These are phyloP conservation scores for Trochalopteron elliotii DNA, from an alignment of 2,113 vertebrate genomes.

Conservation along the genomic window DNA sequence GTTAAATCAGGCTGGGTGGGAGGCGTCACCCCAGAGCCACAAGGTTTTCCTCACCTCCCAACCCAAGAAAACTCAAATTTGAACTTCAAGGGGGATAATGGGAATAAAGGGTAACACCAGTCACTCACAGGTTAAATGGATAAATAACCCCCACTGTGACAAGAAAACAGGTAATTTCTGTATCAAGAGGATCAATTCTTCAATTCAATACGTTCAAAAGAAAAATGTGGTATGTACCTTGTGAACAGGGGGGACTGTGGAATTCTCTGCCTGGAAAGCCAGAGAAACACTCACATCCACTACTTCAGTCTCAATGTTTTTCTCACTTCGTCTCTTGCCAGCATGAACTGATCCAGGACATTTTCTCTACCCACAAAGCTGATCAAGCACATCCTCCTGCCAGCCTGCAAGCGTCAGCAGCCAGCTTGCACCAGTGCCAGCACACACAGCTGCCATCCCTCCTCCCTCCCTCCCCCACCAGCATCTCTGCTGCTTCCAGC, in stretches of 20 bases:
- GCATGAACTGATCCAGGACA: slow-evolving; percentile 6
- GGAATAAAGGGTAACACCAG: not conserved
- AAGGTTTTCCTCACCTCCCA: not conserved
- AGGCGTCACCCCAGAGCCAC: not conserved
- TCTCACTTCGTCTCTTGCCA: not conserved
- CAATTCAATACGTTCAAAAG: not conserved
- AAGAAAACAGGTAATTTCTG: not conserved
- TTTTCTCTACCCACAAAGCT: slow-evolving; percentile 36
- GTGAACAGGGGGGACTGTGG: not conserved
- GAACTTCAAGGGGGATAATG: not conserved
- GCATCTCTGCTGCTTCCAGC: fast-evolving
- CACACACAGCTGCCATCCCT: not conserved
- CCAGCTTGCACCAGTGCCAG: not conserved
- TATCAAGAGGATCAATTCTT: not conserved
- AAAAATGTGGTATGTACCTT: not conserved
- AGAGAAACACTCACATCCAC: not conserved
- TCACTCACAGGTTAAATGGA: not conserved
- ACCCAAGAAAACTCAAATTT: not conserved
- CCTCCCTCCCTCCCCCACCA: not conserved
- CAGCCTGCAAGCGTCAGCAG: slow-evolving; percentile 1
- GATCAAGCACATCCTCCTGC: slow-evolving; percentile 15
- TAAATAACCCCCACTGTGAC: not conserved
- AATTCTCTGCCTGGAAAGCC: not conserved
- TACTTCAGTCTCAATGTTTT: not conserved
- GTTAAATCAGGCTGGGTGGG: not conserved